A percentile compares a stretch with the other conserved stretches of the same genome.
phyloP scores from a whole-genome alignment of 1,140 invertebrate genomes.

The Conopomorpha cramerella region DNA sequence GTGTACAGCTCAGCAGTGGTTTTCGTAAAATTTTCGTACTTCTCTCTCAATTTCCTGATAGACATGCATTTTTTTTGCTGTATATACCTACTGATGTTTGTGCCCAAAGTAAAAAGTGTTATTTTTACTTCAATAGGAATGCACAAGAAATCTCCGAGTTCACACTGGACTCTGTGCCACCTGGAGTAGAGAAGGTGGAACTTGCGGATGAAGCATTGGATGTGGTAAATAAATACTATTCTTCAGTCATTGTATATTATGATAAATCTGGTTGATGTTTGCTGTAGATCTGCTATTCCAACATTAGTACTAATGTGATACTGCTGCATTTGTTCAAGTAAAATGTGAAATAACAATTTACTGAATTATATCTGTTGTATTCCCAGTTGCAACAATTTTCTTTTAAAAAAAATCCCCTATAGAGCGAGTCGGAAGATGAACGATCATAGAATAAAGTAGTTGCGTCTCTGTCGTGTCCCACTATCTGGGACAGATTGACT shows the following conservation, averaged over 20 bases:
- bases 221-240: slow-evolving; percentile 22
- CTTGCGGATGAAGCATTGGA: slow-evolving; percentile 17
- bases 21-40: not conserved
- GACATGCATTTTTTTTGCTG: not conserved
- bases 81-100: not conserved
- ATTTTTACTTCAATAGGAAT: slow-evolving; percentile 9
- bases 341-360: not conserved
- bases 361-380: not conserved
- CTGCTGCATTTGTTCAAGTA: not conserved
- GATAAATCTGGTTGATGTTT: not conserved
- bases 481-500: not conserved
- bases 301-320: not conserved
- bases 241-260: not conserved
- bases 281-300: not conserved
- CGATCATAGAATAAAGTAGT: too few relatives aligned
- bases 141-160: slow-evolving; percentile 23
- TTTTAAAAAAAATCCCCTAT: too few relatives aligned
- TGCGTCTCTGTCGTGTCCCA: too few relatives aligned
- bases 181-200: slow-evolving; percentile 33
- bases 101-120: not conserved
- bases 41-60: too few relatives aligned
- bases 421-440: too few relatives aligned
- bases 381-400: too few relatives aligned
- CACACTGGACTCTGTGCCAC: slow-evolving; percentile 39
- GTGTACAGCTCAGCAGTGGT: too few relatives aligned